Conservation (phyloP, 2,797 vertebrate genomes). For the Alexandromys oeconomus region DNA sequence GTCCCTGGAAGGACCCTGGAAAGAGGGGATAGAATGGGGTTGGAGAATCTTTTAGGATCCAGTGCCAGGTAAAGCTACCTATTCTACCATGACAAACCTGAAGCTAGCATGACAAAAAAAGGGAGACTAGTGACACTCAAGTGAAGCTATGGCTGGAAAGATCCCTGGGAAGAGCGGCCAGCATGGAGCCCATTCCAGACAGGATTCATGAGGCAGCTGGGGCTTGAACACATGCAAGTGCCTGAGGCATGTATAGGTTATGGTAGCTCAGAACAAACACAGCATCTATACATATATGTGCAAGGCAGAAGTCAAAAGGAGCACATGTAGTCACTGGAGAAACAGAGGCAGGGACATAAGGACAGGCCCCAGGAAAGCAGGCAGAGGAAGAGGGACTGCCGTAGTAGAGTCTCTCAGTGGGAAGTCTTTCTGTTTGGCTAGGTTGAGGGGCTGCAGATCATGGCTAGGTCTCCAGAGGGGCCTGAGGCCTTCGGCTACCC, state of each 20-base stretch:
- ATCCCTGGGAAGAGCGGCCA: not conserved
- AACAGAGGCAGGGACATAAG: no score
- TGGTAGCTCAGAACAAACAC: not conserved
- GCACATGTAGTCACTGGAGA: no score
- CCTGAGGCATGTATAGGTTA: not conserved
- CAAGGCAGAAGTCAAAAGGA: not conserved
- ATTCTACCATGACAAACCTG: not conserved
- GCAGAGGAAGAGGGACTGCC: not conserved
- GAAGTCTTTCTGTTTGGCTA: not conserved
- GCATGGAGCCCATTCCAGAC: not conserved
- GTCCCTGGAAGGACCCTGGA: not conserved
- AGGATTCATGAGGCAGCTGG: not conserved
- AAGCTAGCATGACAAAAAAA: not conserved
- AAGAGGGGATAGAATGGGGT: not conserved
- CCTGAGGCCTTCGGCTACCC: not conserved
- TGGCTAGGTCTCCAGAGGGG: not conserved
- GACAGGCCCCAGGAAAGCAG: not conserved
- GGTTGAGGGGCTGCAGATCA: not conserved
- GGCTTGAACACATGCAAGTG: no score
- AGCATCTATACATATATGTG: not conserved
- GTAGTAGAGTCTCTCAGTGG: not conserved
- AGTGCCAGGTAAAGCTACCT: not conserved
- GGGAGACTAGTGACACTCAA: not conserved
- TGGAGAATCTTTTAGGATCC: not conserved
- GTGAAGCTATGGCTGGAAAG: not conserved